These are phyloP conservation scores for Atopsyche davidsoni DNA, from an alignment of 1,140 invertebrate species.

Conservation along the genomic window DNA sequence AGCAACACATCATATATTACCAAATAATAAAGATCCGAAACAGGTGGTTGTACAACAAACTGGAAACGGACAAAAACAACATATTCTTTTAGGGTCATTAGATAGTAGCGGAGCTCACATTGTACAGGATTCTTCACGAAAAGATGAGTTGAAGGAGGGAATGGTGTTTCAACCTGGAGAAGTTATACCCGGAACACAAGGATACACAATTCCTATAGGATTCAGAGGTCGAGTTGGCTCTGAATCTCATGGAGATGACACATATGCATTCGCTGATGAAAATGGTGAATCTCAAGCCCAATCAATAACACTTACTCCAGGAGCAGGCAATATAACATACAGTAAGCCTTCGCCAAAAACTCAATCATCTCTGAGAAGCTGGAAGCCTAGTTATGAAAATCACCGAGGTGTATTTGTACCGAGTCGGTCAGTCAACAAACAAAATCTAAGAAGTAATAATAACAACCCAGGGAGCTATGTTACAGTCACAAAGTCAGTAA, in stretches of 20 bases:
- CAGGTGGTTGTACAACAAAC: conserved; percentile 37
- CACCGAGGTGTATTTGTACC: conserved; percentile 38
- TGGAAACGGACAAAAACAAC: conserved; percentile 44
- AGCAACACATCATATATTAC: conserved; percentile 41
- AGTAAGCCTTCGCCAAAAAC: conserved; percentile 33
- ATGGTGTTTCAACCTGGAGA: conserved; percentile 57
- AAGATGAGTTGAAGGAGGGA: conserved; percentile 39
- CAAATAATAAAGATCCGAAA: conserved; percentile 35
- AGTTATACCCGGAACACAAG: conserved; percentile 53
- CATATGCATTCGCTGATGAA: conserved; percentile 48
- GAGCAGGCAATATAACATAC: conserved; percentile 49
- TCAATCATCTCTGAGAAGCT: conserved; percentile 37
- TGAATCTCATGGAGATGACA: conserved; percentile 52
- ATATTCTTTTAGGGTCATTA: conserved; percentile 49
- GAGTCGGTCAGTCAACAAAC: conserved; percentile 32
- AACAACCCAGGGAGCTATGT: conserved; percentile 51
- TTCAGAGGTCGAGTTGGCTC: conserved; percentile 60
- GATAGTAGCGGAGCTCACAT: conserved; percentile 48
- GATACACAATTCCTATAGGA: conserved; percentile 60
- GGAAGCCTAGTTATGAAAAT: conserved; percentile 40
- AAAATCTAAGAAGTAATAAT: conserved; percentile 25
- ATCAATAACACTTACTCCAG: conserved; percentile 54
- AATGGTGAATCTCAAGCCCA: conserved; percentile 58
- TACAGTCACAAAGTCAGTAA: conserved; percentile 70
- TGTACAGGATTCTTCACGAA: conserved; percentile 43